Evolutionary conservation across 2,113 vertebrate genomes (phyloP), one percentile per base, ranked within the genome.

Genomic region (Phoxinus phoxinus): DNA sequence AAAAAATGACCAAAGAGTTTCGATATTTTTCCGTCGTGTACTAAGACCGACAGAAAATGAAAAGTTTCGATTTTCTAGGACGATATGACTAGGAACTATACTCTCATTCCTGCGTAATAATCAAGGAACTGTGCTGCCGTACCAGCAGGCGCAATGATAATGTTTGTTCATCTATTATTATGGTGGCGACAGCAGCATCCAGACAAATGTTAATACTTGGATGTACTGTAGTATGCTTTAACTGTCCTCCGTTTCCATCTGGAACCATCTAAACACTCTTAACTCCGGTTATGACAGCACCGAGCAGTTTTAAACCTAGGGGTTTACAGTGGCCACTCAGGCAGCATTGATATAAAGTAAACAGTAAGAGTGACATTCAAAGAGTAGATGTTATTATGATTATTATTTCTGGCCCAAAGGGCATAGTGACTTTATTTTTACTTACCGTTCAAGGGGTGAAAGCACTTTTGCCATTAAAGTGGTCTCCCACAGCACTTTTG

Each of bases 261-360:
- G 58, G 46, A 80, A 63, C 56, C 77, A 44, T 80, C 77, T 27
- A 46, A 63, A 25, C 35, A 32, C 51, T 61, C 37, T 6, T 23
- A 80, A 27, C 56, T 12, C 7, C 2, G n/a, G 35, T 59, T 27
- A 63, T 80, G 46, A 80, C 46, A 80, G n/a, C 37, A 23, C 71
- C 13, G 7, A 23, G 15, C 48, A 61, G 76, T 59, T 78, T 78
- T 63, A 44, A 80, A 46, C 78, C 78, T 25, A 63, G 58, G 46
- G 78, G 23, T 59, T 58, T 78, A 41, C 32, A 59, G 23, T 59
- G 76, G 35, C 35, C 78, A 65, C 58, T 80, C 78, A 7, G 53
- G 12, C 77, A 65, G 35, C 37, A 80, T 9, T 80, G 35, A 65
- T 80, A 21, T 46, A 80, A 80, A 46, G 78, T 27, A 80, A 80